Evolutionary conservation across 2,113 vertebrate species (phyloP).

Genomic region (Gobius niger): DNA sequence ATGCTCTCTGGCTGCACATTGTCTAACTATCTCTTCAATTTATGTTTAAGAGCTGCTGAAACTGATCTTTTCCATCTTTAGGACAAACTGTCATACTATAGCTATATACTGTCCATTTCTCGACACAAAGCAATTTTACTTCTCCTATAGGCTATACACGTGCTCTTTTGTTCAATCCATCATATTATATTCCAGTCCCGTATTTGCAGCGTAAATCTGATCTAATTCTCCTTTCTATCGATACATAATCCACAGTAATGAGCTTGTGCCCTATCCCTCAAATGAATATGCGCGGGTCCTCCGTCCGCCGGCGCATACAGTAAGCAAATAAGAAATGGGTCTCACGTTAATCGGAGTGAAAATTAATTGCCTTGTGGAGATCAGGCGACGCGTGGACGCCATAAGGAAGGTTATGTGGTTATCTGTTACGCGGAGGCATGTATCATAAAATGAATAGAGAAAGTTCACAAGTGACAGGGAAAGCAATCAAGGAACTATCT

Average conservation of each 20-base stretch:
- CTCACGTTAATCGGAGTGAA: constrained; percentile 71
- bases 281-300: constrained; percentile 70
- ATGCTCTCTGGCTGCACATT: too few relatives aligned
- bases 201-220: constrained; percentile 58
- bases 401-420: constrained; percentile 37
- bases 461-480: constrained; percentile 18
- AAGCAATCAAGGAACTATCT: constrained; percentile 11
- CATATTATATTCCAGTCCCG: constrained; percentile 26
- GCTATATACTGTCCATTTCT: constrained; percentile 10
- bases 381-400: constrained; percentile 55
- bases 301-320: constrained; percentile 64
- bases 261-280: constrained; percentile 65
- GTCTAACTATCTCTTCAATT: too few relatives aligned
- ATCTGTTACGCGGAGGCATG: constrained; percentile 50
- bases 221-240: constrained; percentile 70
- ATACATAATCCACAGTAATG: constrained; percentile 75
- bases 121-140: constrained; percentile 8
- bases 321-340: constrained; percentile 75
- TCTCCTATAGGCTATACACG: constrained; percentile 23
- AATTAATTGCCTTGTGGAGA: constrained; percentile 77
- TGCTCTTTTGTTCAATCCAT: constrained; percentile 25
- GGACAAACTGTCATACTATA: too few relatives aligned
- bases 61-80: too few relatives aligned
- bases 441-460: constrained; percentile 12
- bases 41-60: too few relatives aligned